These are phyloP conservation scores for Pseudococcus viburni DNA, from an alignment of 2,888 invertebrate species.

Conservation along the genomic window DNA sequence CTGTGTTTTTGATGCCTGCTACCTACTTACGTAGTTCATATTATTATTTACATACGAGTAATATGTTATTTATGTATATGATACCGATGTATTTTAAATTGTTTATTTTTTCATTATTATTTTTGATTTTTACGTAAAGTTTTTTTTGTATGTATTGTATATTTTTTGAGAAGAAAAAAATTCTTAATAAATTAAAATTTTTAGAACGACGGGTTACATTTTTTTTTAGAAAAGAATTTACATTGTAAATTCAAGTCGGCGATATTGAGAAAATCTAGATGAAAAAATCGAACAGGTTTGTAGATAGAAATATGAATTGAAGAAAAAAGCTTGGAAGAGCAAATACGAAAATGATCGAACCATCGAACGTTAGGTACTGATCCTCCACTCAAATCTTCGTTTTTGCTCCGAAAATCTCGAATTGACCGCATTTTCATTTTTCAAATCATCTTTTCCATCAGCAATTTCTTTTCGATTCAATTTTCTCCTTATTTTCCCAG, in stretches of 20 bases:
- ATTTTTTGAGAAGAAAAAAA: constrained; percentile 13
- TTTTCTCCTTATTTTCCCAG: too few relatives aligned
- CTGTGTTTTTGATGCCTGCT: neutral
- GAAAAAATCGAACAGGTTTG: too few relatives aligned
- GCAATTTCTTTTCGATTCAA: too few relatives aligned
- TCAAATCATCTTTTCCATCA: too few relatives aligned
- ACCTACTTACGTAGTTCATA: neutral
- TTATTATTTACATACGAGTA: neutral
- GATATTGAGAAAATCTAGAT: neutral
- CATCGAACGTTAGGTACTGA: too few relatives aligned
- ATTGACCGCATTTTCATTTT: too few relatives aligned
- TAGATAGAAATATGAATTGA: too few relatives aligned
- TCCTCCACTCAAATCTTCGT: too few relatives aligned
- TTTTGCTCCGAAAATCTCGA: too few relatives aligned
- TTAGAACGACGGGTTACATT: neutral
- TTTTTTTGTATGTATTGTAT: constrained; percentile 22
- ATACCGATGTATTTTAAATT: neutral
- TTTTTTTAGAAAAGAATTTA: neutral
- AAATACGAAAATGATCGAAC: too few relatives aligned
- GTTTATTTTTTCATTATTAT: constrained; percentile 1
- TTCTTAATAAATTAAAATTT: constrained; percentile 28
- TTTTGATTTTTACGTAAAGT: neutral
- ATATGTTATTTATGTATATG: neutral
- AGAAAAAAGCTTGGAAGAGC: too few relatives aligned
- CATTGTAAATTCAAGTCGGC: neutral